Base-by-base conservation (phyloP, 2,888 invertebrate genomes). In the Nemotelus pantherinus region DNA sequence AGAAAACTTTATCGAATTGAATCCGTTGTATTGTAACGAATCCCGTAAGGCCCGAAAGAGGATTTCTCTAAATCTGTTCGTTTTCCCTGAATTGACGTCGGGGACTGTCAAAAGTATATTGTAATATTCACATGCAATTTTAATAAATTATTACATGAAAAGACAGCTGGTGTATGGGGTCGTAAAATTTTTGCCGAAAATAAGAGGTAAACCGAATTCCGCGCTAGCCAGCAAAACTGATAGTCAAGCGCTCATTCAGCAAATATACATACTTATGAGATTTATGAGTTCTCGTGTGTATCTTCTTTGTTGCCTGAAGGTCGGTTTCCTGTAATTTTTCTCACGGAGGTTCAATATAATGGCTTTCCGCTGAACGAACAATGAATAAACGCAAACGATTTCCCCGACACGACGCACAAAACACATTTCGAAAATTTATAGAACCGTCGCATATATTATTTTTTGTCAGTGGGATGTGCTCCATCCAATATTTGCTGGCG, bases 391-490 rank as follows among this genome's bases (percentile, higher is more conserved):
- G 65, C 45, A 25, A 65, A 25, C 47, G 47, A 65, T 65, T 65
- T 65, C 65, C 47, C 47, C 41, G 44, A 47, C 47, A n/a, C 44
- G 63, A 9, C 44, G 65, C 65, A 45, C 65, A 65, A 65, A 65
- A 65, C 65, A 65, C 65, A 65, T 65, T 65, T 41, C 65, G 65
- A 25, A 65, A 65, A 65, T 65, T 65, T 65, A 65, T 65, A n/a
- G 65, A 65, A 47, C 41, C 65, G 65, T 65, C 44, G 44, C 65
- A 65, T 65, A 65, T 47, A 65, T 65, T 65, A 65, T 65, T 65
- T 65, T 4, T 65, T 39, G 45, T 3, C 65, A 65, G 41, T 47
- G 65, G 65, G 45, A 65, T 4, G 65, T 65, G 45, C 43, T 65
- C 2, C 10, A 47, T 47, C 7, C 65, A 25, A n/a, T 47, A 44